A percentile compares a stretch with the other conserved stretches of the same genome.
phyloP scores from a whole-genome alignment of 2,888 invertebrate species.

The Tetragnatha montana region DNA sequence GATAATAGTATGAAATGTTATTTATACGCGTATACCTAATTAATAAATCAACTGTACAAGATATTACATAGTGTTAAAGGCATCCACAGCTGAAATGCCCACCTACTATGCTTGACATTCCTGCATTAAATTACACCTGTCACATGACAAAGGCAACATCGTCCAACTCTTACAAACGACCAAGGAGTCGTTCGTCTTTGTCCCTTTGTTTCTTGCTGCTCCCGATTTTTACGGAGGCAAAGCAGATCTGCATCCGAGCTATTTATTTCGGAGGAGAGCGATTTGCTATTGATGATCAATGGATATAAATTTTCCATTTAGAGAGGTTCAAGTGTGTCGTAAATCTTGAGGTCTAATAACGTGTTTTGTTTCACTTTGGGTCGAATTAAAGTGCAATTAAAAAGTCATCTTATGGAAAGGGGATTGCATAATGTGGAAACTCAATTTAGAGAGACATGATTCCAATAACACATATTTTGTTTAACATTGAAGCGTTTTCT shows the following conservation, averaged over 20 bases:
- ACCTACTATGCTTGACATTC: neutral
- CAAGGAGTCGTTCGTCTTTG: constrained; percentile 32
- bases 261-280: neutral
- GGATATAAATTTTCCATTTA: neutral
- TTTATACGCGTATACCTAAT: no score
- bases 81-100: neutral
- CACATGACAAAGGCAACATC: neutral
- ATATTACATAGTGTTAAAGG: no score
- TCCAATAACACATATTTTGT: no score
- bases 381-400: no score
- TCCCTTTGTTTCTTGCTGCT: constrained; percentile 16
- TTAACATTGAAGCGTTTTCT: no score
- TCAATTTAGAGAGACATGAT: no score
- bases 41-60: no score
- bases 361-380: no score
- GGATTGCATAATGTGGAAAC: no score
- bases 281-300: neutral
- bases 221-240: neutral
- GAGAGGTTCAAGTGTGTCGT: neutral
- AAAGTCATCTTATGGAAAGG: no score
- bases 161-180: constrained; percentile 34
- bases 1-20: no score
- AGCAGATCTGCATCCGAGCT: neutral
- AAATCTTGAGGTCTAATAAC: neutral
- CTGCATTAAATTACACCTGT: constrained; percentile 39